Evolutionary conservation across 2,888 invertebrate species (phyloP).

Genomic region (Agrochola circellaris): DNA sequence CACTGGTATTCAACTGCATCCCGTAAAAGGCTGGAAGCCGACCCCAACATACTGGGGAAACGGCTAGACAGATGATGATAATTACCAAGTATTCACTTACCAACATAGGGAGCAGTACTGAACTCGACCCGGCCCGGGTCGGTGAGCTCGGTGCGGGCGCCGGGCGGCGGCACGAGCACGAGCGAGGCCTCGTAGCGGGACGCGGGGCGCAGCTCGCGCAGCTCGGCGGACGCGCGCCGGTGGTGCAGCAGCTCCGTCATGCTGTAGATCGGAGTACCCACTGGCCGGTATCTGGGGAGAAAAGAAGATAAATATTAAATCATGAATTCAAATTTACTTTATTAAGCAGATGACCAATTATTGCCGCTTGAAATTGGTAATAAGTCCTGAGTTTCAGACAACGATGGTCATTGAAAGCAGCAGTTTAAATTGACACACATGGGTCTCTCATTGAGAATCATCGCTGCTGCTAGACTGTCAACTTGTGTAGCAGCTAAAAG

Average conservation of each 20-base stretch:
- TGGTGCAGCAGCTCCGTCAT: constrained; percentile 96
- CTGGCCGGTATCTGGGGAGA: constrained; percentile 93
- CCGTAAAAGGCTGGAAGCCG: not conserved
- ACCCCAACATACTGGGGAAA: not conserved
- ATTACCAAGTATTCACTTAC: constrained; percentile 79
- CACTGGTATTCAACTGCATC: not conserved
- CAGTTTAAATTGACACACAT: not conserved
- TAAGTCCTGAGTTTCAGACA: not conserved
- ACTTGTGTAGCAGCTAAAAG: not conserved
- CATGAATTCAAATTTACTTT: not conserved
- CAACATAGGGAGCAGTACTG: constrained; percentile 93
- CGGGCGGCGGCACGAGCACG: constrained; percentile 95
- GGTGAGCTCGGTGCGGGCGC: constrained; percentile 94
- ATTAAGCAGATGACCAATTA: not conserved
- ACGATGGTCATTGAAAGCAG: not conserved
- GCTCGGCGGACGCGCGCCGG: constrained; percentile 94
- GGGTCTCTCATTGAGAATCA: not conserved
- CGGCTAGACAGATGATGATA: not conserved
- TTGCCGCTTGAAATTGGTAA: not conserved
- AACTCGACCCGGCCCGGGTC: constrained; percentile 93
- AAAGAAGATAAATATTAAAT: not conserved
- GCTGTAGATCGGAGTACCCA: constrained; percentile 95
- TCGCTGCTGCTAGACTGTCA: not conserved
- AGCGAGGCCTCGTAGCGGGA: constrained; percentile 96
- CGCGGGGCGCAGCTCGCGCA: constrained; percentile 94